A percentile compares a stretch with the other conserved stretches of the same genome.
Conservation (phyloP, 2,888 invertebrate species). For the Agrochola lychnidis region DNA sequence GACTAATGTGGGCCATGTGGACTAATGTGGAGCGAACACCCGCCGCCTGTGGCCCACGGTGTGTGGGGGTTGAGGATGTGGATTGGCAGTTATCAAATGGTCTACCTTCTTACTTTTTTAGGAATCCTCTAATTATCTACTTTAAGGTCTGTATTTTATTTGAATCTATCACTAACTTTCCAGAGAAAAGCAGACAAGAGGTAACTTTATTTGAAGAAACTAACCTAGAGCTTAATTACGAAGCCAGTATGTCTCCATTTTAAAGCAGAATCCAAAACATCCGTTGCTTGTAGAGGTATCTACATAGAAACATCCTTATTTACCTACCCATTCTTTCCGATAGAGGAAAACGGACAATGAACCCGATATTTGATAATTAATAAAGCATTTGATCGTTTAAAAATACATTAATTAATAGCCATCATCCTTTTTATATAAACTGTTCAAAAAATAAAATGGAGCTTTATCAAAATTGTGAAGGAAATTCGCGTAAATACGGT, state of each 20-base stretch:
- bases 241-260: background rate
- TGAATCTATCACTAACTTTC: background rate
- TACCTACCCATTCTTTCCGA: background rate
- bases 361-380: background rate
- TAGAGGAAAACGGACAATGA: background rate
- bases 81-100: background rate
- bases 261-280: background rate
- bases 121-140: background rate
- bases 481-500: constrained; percentile 49
- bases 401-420: constrained; percentile 5
- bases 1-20: constrained; percentile 79
- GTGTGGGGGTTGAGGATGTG: constrained; percentile 31
- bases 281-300: background rate
- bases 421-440: constrained; percentile 21
- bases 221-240: constrained; percentile 3
- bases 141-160: background rate
- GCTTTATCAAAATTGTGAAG: constrained; percentile 39
- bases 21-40: constrained; percentile 62
- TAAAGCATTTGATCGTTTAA: background rate
- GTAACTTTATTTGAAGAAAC: background rate
- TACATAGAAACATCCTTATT: background rate
- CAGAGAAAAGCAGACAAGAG: background rate
- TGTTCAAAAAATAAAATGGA: constrained; percentile 37
- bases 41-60: constrained; percentile 56
- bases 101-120: background rate